Evolutionary conservation across 2,113 vertebrate species (phyloP).

Genomic region (Poeciliopsis prolifica): DNA sequence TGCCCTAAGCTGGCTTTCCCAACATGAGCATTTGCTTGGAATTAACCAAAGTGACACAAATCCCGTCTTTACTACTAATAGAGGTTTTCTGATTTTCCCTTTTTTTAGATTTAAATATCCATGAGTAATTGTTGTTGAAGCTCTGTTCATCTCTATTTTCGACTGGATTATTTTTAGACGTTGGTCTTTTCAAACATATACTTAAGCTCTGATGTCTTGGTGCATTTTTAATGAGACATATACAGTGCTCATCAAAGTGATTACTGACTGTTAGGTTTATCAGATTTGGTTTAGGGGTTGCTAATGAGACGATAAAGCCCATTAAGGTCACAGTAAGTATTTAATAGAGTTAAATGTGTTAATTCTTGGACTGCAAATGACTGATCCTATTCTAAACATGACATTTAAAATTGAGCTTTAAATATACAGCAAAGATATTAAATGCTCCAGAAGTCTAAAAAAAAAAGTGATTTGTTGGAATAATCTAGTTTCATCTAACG

Average conservation of each 20-base stretch:
- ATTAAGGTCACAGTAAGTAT: slow-evolving; percentile 70
- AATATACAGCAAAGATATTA: slow-evolving; percentile 29
- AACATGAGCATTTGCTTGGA: slow-evolving; percentile 54
- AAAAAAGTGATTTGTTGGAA: slow-evolving; percentile 15
- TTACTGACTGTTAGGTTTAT: slow-evolving; percentile 60
- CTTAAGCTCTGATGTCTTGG: slow-evolving; percentile 32
- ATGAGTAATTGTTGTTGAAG: background rate
- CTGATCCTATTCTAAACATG: slow-evolving; percentile 43
- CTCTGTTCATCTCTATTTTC: slow-evolving; percentile 8
- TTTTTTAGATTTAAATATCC: slow-evolving; percentile 10
- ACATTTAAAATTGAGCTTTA: slow-evolving; percentile 37
- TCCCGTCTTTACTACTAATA: slow-evolving; percentile 38
- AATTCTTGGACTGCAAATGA: slow-evolving; percentile 24
- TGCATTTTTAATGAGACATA: slow-evolving; percentile 55
- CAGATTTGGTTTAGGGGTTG: slow-evolving; percentile 63
- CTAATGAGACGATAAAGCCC: slow-evolving; percentile 70
- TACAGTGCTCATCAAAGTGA: slow-evolving; percentile 51
- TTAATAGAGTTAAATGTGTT: slow-evolving; percentile 65
- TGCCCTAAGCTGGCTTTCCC: slow-evolving; percentile 56
- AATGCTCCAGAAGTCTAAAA: slow-evolving; percentile 10
- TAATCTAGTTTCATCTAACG: slow-evolving; percentile 20
- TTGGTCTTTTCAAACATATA: slow-evolving; percentile 2
- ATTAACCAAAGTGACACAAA: slow-evolving; percentile 64
- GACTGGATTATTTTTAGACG: slow-evolving; percentile 16
- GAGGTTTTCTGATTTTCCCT: slow-evolving; percentile 9